These are phyloP conservation scores for Mylabris phalerata DNA, from an alignment of 1,140 invertebrate genomes.

Conservation along the genomic window DNA sequence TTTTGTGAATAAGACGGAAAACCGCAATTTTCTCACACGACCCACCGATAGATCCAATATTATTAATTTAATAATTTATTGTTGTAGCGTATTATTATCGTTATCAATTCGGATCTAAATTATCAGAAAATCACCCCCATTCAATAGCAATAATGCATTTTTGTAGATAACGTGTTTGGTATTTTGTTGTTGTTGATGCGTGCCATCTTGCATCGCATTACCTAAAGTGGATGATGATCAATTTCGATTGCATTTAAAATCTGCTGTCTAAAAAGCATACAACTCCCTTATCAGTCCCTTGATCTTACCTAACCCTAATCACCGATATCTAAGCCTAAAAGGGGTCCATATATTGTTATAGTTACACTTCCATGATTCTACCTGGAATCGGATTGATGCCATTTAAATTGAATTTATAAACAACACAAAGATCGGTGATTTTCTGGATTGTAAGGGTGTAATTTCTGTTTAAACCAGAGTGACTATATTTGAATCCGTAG, in stretches of 20 bases:
- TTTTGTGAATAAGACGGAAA: no score
- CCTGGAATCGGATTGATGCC: neutral
- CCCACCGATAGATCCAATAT: no score
- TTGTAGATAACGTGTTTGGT: conserved; percentile 12
- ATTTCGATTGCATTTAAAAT: conserved; percentile 10
- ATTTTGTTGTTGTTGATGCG: conserved; percentile 9
- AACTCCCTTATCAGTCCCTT: conserved; percentile 8
- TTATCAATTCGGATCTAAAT: conserved; percentile 18
- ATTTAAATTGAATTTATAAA: no score
- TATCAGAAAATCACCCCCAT: conserved; percentile 23
- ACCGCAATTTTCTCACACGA: no score
- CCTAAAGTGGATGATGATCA: conserved; percentile 24
- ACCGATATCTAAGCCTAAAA: conserved; percentile 15
- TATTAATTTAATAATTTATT: neutral
- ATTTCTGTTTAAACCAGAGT: no score
- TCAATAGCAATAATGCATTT: conserved; percentile 26
- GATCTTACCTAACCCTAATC: conserved; percentile 15
- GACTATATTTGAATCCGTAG: no score
- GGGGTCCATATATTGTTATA: conserved; percentile 21
- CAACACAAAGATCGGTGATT: no score
- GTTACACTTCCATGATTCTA: conserved; percentile 8
- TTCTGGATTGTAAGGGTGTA: no score
- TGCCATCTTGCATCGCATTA: conserved; percentile 25
- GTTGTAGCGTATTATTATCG: conserved; percentile 11
- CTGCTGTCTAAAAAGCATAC: neutral